Conservation (phyloP, 2,888 invertebrate genomes). For the Syritta pipiens region DNA sequence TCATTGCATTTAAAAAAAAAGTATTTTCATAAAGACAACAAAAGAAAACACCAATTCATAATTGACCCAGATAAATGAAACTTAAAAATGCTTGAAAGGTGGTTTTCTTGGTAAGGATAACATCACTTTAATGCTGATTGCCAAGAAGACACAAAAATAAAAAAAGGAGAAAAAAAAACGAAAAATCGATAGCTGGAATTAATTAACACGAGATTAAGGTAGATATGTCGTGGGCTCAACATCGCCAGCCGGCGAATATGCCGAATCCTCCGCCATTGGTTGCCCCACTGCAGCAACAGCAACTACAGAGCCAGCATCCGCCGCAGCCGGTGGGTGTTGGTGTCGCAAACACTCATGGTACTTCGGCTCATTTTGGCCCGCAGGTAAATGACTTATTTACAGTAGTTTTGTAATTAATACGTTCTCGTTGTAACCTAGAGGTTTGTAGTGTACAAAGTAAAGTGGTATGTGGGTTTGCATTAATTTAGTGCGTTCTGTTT, state of each 20-base stretch:
- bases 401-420: no score
- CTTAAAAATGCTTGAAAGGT: slow-evolving; percentile 45
- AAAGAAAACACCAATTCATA: no score
- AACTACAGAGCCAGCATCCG: slow-evolving; percentile 15
- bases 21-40: no score
- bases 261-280: slow-evolving; percentile 30
- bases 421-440: no score
- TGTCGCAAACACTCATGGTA: slow-evolving; percentile 24
- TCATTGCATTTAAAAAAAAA: no score
- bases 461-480: no score
- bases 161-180: background rate
- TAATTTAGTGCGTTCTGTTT: no score
- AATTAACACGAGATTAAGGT: slow-evolving; percentile 16
- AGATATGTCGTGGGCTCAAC: slow-evolving; percentile 51
- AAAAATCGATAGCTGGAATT: slow-evolving; percentile 57
- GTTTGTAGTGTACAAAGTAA: no score
- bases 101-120: slow-evolving; percentile 33
- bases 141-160: slow-evolving; percentile 11
- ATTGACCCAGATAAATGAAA: background rate
- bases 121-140: slow-evolving; percentile 16
- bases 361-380: slow-evolving; percentile 28
- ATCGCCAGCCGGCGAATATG: slow-evolving; percentile 37
- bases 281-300: slow-evolving; percentile 15
- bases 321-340: slow-evolving; percentile 47
- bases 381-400: no score